These are phyloP conservation scores for Drosophila ohnishii DNA, from an alignment of 1,140 invertebrate genomes.

Conservation along the genomic window DNA sequence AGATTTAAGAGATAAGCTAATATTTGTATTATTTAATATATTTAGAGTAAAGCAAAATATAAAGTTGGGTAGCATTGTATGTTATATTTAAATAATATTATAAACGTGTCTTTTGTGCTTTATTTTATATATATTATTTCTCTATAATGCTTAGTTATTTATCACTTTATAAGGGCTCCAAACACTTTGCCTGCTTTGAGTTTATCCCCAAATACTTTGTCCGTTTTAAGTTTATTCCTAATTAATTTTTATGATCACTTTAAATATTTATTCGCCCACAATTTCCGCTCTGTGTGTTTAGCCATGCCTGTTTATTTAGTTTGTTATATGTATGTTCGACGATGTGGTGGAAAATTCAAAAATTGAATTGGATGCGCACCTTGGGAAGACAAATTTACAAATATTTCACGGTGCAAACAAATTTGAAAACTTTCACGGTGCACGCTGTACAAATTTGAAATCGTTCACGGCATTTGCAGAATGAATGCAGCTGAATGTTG, in stretches of 20 bases:
- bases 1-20: background rate
- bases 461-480: conserved; percentile 35
- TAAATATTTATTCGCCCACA: background rate
- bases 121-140: no score
- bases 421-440: conserved; percentile 29
- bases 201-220: background rate
- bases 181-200: background rate
- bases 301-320: conserved; percentile 11
- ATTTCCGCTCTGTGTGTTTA: conserved; percentile 7
- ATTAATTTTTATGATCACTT: conserved; percentile 3
- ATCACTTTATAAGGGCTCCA: no score
- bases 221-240: background rate
- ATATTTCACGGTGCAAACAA: conserved; percentile 24
- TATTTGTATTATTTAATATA: background rate
- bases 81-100: background rate
- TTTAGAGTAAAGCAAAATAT: background rate
- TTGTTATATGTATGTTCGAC: conserved; percentile 3
- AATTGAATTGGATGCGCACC: conserved; percentile 39
- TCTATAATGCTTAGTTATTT: background rate
- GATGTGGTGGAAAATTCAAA: conserved; percentile 6
- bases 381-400: conserved; percentile 45
- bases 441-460: conserved; percentile 21
- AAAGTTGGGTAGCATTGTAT: background rate
- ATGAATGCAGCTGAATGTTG: conserved; percentile 23
- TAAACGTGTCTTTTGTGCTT: no score